Percentiles rank a stretch among this genome's conserved stretches.
These are phyloP conservation scores for Patiria miniata DNA, from an alignment of 35 echinoderm and acorn worm genomes.

Conservation along the genomic window DNA sequence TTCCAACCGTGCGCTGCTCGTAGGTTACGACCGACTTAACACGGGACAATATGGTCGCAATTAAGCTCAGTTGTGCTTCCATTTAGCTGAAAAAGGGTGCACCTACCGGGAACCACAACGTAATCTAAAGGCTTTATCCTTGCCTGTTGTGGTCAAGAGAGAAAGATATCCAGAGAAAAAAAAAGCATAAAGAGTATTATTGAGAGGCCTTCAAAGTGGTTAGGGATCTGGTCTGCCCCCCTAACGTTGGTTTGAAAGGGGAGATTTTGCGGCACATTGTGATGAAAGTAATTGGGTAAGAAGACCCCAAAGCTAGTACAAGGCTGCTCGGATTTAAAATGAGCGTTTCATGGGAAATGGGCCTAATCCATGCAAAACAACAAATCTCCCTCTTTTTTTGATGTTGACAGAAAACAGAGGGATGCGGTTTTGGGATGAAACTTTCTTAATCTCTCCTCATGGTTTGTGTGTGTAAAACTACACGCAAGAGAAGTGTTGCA, in stretches of 20 bases:
- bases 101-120: not conserved
- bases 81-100: not conserved
- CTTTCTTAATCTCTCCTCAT: not conserved
- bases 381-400: not conserved
- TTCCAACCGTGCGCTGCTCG: not conserved
- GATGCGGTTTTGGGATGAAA: not conserved
- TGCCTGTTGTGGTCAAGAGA: not conserved
- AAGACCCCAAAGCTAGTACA: not conserved
- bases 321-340: not conserved
- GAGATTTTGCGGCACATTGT: not conserved
- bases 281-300: conserved; percentile 6
- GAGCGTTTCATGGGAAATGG: not conserved
- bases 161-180: not conserved
- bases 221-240: not conserved
- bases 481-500: not conserved
- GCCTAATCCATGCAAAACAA: not conserved
- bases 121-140: not conserved
- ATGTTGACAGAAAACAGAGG: not conserved
- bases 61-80: not conserved
- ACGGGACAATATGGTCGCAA: not conserved
- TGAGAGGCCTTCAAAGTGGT: conserved; percentile 1
- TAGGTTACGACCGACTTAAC: not conserved
- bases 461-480: not conserved
- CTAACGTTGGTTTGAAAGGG: not conserved
- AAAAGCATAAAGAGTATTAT: not conserved